phyloP scores from a whole-genome alignment of 2,888 invertebrate genomes.

The Drosophila rellima region DNA sequence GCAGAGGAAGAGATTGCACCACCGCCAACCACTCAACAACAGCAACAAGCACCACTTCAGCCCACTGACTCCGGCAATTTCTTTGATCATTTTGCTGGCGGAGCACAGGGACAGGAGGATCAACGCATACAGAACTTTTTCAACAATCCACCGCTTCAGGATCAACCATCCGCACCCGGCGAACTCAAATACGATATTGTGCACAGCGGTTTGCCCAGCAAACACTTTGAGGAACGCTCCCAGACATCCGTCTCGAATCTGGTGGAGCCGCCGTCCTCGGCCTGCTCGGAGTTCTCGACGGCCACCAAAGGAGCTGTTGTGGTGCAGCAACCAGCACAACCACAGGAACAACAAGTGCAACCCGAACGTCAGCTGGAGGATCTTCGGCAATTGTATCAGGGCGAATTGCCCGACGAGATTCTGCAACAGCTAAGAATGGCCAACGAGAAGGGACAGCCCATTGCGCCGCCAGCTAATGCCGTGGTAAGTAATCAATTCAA shows the following conservation, averaged over 20 bases:
- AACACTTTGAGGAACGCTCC: conserved; percentile 76
- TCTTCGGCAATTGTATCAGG: conserved; percentile 54
- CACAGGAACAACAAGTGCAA: conserved; percentile 1
- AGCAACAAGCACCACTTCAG: conserved; percentile 12
- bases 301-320: conserved; percentile 15
- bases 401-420: conserved; percentile 83
- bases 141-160: conserved; percentile 85
- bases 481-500: conserved; percentile 66
- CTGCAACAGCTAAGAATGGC: conserved; percentile 83
- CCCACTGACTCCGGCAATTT: conserved; percentile 44
- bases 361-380: conserved; percentile 35
- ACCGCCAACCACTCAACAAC: conserved; percentile 14
- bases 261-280: conserved; percentile 85
- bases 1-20: conserved; percentile 27
- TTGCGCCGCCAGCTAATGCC: conserved; percentile 50
- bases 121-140: conserved; percentile 85
- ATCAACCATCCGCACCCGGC: conserved; percentile 79
- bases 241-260: conserved; percentile 83
- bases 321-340: conserved; percentile 5
- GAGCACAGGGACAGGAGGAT: conserved; percentile 67
- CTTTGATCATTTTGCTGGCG: conserved; percentile 57
- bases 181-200: conserved; percentile 85
- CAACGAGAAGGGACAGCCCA: conserved; percentile 61
- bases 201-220: conserved; percentile 80
- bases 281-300: conserved; percentile 84